Conservation (phyloP, 2,113 vertebrate species). For the Cynoglossus semilaevis region DNA sequence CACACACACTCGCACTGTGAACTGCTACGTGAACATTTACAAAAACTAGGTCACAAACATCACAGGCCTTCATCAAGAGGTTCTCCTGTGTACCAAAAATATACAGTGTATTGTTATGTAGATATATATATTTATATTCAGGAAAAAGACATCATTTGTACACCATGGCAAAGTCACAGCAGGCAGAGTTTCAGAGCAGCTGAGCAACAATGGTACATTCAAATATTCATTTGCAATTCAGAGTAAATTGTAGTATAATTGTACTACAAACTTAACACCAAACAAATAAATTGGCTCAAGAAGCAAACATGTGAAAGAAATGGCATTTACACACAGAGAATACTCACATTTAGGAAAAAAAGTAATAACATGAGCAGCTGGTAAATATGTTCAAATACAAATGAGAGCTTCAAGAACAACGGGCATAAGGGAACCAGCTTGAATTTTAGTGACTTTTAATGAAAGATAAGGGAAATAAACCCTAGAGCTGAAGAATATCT, state of each 20-base stretch:
- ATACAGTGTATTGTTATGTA: slow-evolving; percentile 61
- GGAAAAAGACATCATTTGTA: slow-evolving; percentile 73
- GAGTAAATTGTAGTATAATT: no score
- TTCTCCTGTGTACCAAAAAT: slow-evolving; percentile 63
- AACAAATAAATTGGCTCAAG: slow-evolving; percentile 36
- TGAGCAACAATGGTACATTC: slow-evolving; percentile 73
- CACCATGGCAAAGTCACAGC: slow-evolving; percentile 68
- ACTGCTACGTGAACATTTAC: slow-evolving; percentile 57
- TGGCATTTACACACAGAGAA: slow-evolving; percentile 32
- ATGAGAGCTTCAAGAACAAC: not conserved
- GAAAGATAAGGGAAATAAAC: no score
- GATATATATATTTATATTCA: slow-evolving; percentile 41
- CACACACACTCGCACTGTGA: slow-evolving; percentile 38
- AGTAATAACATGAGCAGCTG: slow-evolving; percentile 8
- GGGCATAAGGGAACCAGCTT: no score
- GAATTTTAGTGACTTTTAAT: no score
- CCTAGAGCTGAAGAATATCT: not conserved
- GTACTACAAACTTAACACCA: slow-evolving; percentile 33
- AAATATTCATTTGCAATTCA: slow-evolving; percentile 58
- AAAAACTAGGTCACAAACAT: slow-evolving; percentile 67
- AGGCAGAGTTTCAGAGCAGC: slow-evolving; percentile 71
- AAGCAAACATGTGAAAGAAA: slow-evolving; percentile 32
- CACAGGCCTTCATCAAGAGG: slow-evolving; percentile 57
- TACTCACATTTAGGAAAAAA: slow-evolving; percentile 20
- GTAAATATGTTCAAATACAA: not conserved